A percentile compares a stretch with the other conserved stretches of the same genome.
Evolutionary conservation across 37 sponge, comb jelly and placozoan species (phyloP).

Genomic region (Crambe crambe): DNA sequence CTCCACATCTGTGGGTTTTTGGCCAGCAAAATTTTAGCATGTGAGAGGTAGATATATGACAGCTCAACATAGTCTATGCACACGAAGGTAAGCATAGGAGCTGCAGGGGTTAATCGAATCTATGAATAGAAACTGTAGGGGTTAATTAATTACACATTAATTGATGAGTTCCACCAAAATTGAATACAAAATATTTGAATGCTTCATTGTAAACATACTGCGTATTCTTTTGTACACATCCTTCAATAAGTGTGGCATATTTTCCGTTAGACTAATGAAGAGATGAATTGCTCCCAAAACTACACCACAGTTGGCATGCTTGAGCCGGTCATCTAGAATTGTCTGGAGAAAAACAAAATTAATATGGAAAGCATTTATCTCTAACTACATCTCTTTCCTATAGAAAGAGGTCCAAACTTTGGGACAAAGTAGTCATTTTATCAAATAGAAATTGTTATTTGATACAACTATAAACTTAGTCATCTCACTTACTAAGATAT

Average conservation of each 20-base stretch:
- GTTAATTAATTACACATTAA: neutral
- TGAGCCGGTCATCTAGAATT: constrained; percentile 86
- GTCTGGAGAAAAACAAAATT: no score
- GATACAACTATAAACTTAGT: neutral
- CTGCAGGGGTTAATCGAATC: constrained; percentile 24
- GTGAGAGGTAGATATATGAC: constrained; percentile 74
- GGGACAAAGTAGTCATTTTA: neutral
- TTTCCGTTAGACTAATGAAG: constrained; percentile 76
- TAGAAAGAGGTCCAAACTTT: neutral
- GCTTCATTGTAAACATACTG: constrained; percentile 37
- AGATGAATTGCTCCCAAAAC: constrained; percentile 78
- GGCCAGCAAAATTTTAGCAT: constrained; percentile 73
- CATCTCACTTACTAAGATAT: constrained; percentile 75
- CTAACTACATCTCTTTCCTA: neutral
- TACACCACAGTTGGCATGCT: constrained; percentile 80
- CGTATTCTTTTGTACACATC: constrained; percentile 77
- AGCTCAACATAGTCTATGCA: constrained; percentile 71
- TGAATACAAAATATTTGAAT: neutral
- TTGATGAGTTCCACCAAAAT: neutral
- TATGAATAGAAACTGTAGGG: neutral
- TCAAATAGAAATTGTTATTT: neutral
- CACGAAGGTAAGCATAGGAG: constrained; percentile 79
- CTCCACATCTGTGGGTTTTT: constrained; percentile 45
- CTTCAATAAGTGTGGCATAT: constrained; percentile 56
- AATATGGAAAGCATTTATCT: neutral